Conservation (phyloP, 1,140 invertebrate species). For the Hyles vespertilio region DNA sequence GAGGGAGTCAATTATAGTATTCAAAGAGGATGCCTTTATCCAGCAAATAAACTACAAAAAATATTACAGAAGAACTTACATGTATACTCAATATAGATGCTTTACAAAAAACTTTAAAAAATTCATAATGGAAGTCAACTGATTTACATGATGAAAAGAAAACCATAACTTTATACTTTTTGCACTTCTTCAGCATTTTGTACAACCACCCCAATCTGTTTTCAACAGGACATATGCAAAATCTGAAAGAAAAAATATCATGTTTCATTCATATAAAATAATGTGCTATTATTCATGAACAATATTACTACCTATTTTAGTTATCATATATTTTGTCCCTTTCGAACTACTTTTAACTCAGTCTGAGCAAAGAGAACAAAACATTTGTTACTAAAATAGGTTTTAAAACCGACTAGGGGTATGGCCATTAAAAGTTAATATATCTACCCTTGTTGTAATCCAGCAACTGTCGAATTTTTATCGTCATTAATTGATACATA, state of each 20-base stretch:
- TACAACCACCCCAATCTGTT: constrained; percentile 87
- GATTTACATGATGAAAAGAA: constrained; percentile 91
- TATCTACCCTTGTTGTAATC: constrained; percentile 85
- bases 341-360: too few relatives aligned
- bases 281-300: too few relatives aligned
- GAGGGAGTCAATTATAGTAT: too few relatives aligned
- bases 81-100: constrained; percentile 85
- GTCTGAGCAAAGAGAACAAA: too few relatives aligned
- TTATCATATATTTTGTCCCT: too few relatives aligned
- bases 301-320: too few relatives aligned
- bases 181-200: constrained; percentile 87
- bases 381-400: too few relatives aligned
- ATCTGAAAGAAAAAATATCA: constrained; percentile 37
- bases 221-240: constrained; percentile 83
- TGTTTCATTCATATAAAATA: neutral
- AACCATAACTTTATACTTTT: constrained; percentile 90
- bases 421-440: constrained; percentile 8
- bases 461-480: constrained; percentile 83
- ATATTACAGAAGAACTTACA: constrained; percentile 77
- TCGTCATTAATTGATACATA: constrained; percentile 83
- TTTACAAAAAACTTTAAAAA: constrained; percentile 68
- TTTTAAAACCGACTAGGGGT: neutral
- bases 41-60: constrained; percentile 4
- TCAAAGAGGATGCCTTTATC: too few relatives aligned
- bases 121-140: constrained; percentile 89